These are phyloP conservation scores for Globicephala melas DNA, from an alignment of 2,113 vertebrate genomes.

Conservation along the genomic window DNA sequence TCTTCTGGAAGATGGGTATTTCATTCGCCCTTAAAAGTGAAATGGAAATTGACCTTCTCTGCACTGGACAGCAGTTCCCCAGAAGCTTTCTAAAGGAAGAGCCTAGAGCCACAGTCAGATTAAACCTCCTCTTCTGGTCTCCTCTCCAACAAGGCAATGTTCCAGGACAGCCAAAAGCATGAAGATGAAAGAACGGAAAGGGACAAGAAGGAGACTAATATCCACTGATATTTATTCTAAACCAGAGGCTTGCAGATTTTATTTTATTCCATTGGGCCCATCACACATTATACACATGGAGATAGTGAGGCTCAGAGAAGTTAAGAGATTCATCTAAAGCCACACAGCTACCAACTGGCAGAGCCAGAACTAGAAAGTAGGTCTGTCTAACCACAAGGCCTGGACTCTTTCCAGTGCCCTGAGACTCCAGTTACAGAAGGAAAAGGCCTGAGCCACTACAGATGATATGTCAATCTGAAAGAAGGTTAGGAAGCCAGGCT, in stretches of 20 bases:
- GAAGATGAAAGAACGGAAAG: neutral
- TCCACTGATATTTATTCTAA: neutral
- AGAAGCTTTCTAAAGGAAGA: neutral
- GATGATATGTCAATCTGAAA: neutral
- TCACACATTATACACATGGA: neutral
- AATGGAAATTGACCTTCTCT: neutral
- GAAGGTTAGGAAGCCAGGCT: neutral
- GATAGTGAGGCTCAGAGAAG: neutral
- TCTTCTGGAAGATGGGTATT: neutral
- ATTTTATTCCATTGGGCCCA: neutral
- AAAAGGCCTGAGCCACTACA: neutral
- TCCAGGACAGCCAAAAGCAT: neutral
- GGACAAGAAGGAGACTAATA: neutral
- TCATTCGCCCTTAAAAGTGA: neutral
- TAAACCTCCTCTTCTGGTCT: neutral
- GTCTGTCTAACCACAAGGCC: neutral
- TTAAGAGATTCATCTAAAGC: neutral
- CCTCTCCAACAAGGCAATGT: neutral
- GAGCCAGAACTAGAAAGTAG: neutral
- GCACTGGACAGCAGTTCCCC: neutral
- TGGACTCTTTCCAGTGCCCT: neutral
- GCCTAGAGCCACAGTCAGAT: neutral
- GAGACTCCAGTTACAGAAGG: neutral
- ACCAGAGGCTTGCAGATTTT: neutral
- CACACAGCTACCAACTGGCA: neutral